Evolutionary conservation across 2,797 vertebrate genomes (phyloP), one percentile per base, ranked within the genome.

Genomic region (Vireo griseus): DNA sequence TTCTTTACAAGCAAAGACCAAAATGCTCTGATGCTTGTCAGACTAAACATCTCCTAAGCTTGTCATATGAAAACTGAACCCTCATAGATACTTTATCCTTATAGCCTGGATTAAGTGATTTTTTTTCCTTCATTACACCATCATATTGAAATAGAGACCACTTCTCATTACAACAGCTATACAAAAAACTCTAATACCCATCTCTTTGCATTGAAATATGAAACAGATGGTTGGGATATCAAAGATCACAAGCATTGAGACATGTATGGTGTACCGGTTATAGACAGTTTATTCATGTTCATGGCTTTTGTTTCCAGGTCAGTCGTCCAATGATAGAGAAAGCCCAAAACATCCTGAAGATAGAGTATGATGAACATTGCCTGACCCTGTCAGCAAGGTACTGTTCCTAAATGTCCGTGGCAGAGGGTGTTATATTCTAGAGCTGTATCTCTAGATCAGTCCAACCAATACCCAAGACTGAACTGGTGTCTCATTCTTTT

Each of bases 301-400:
- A 50, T 66, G 84, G n/a, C 33, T 42, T 95, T 96, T 96, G 29
- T 90, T 96, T 80, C 96, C 94, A 99, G 99, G 98, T 99, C 96
- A 99, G 98, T 96, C 98, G 99, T 89, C 98, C 98, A 20, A 94
- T 98, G 89, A 95, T 98, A 90, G 99, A 99, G 86, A 98, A 98
- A 75, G 97, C 98, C 58, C 99, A 98, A 85, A 98, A 99, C 9
- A 95, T 98, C 25, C 97, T 99, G 88, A 99, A 97, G 98, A 99
- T 99, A 17, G 99, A 99, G 92, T 98, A 96, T 59, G 92, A 98
- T 20, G 98, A 99, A 85, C 96, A 97, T 78, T 98, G 98, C 96
- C 98, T 99, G 95, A 98, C 93, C 31, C 95, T 99, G 69, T 99
- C 98, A 79, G 99, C 99, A 58, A 99, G 99, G 99, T 99, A 97